Conservation (phyloP, 1,140 invertebrate species). For the Sycophila sp. region DNA sequence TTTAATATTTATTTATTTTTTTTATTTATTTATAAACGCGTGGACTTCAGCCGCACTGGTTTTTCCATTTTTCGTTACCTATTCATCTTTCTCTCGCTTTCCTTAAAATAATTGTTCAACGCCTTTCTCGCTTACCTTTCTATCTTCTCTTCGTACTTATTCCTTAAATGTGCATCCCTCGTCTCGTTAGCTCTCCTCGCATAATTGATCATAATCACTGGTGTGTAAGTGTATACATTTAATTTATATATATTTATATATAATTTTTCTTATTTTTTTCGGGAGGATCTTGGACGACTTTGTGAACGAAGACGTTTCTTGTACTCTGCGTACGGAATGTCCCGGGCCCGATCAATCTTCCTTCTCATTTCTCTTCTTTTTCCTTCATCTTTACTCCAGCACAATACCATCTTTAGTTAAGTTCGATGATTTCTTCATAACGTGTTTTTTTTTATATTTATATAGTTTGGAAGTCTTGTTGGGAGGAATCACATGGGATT, state of each 20-base stretch:
- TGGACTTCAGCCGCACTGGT: constrained; percentile 58
- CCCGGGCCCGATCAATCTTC: not conserved
- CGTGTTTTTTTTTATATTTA: not conserved
- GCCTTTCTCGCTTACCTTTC: not conserved
- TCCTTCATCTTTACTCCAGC: too few species aligned
- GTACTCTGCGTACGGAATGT: constrained; percentile 5
- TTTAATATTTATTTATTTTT: constrained; percentile 55
- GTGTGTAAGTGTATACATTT: constrained; percentile 46
- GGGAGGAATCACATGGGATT: not conserved
- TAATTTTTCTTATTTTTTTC: constrained; percentile 33
- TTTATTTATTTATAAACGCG: constrained; percentile 59
- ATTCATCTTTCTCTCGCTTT: constrained; percentile 16
- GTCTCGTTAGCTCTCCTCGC: constrained; percentile 37
- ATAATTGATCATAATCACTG: constrained; percentile 57
- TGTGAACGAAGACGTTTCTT: constrained; percentile 35
- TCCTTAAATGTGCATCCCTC: constrained; percentile 43
- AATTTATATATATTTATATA: constrained; percentile 44
- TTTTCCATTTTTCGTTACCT: constrained; percentile 33
- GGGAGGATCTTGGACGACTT: constrained; percentile 32
- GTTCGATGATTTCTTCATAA: too few species aligned
- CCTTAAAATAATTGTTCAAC: constrained; percentile 7
- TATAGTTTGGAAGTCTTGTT: not conserved
- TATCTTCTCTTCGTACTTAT: constrained; percentile 7
- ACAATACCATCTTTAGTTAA: too few species aligned
- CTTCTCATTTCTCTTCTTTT: constrained; percentile 1